A percentile compares a stretch with the other conserved stretches of the same genome.
Evolutionary conservation across 1,140 invertebrate species (phyloP).

Genomic region (Pemphigus obesinymphae): DNA sequence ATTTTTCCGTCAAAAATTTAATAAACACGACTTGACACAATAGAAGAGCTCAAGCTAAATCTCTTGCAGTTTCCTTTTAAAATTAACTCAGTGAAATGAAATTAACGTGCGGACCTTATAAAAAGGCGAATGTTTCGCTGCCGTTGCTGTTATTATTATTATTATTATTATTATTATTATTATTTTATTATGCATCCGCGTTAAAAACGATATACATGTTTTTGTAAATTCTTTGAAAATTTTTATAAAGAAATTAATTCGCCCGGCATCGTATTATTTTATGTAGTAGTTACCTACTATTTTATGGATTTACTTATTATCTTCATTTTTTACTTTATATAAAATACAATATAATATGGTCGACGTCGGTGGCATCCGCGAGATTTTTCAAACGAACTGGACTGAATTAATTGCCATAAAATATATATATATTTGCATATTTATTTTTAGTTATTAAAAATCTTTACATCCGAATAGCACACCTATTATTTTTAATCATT

Average conservation of each 20-base stretch:
- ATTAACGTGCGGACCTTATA: background rate
- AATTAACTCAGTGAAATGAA: background rate
- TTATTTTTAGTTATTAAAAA: too few relatives aligned
- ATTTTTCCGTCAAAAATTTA: conserved; percentile 5
- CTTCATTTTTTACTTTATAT: background rate
- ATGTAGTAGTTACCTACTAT: background rate
- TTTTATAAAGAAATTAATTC: background rate
- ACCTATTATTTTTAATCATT: too few relatives aligned
- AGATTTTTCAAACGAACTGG: too few relatives aligned
- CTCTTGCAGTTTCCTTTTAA: conserved; percentile 4
- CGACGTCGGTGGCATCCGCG: too few relatives aligned
- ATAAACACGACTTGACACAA: conserved; percentile 11
- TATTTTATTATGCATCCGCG: background rate
- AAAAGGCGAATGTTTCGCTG: background rate
- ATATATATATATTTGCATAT: too few relatives aligned
- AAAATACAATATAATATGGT: too few relatives aligned
- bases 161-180: background rate
- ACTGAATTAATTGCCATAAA: too few relatives aligned
- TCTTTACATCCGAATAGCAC: too few relatives aligned
- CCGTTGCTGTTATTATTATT: background rate
- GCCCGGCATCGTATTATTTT: background rate
- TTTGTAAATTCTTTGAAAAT: background rate
- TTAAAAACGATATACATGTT: background rate
- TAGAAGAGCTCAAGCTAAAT: background rate
- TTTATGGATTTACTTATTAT: background rate